phyloP scores from a whole-genome alignment of 2,888 invertebrate species.

The Sylvicola cinctus region DNA sequence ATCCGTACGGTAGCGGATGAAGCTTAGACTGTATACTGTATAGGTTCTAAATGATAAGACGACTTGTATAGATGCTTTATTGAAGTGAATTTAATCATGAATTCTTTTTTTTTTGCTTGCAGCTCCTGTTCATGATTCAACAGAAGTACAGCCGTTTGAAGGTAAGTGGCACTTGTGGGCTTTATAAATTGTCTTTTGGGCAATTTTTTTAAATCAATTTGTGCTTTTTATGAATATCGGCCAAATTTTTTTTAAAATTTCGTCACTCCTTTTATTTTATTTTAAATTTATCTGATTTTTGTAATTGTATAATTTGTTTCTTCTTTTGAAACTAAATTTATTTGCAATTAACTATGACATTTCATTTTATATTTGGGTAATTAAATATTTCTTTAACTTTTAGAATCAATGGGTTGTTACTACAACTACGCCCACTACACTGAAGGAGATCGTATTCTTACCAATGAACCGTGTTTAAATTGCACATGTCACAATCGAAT shows the following conservation, averaged over 20 bases:
- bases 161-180: no score
- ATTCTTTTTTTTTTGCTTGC: neutral
- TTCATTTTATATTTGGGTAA: no score
- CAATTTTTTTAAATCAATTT: neutral
- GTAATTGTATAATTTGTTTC: no score
- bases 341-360: no score
- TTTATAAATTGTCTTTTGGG: neutral
- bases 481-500: slow-evolving; percentile 89
- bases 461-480: slow-evolving; percentile 88
- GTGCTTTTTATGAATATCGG: no score
- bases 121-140: neutral
- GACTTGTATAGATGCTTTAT: neutral
- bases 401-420: slow-evolving; percentile 50
- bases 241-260: no score
- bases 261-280: no score
- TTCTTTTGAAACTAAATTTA: no score
- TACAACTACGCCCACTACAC: slow-evolving; percentile 87
- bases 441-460: slow-evolving; percentile 81
- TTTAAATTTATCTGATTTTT: no score
- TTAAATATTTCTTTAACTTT: neutral
- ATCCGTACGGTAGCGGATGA: neutral
- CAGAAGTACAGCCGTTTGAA: neutral
- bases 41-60: neutral
- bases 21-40: neutral
- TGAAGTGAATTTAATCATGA: neutral